Percentiles rank a stretch among this genome's conserved stretches.
Conservation (phyloP, 2,888 invertebrate species). For the Eugnorisma glareosa region DNA sequence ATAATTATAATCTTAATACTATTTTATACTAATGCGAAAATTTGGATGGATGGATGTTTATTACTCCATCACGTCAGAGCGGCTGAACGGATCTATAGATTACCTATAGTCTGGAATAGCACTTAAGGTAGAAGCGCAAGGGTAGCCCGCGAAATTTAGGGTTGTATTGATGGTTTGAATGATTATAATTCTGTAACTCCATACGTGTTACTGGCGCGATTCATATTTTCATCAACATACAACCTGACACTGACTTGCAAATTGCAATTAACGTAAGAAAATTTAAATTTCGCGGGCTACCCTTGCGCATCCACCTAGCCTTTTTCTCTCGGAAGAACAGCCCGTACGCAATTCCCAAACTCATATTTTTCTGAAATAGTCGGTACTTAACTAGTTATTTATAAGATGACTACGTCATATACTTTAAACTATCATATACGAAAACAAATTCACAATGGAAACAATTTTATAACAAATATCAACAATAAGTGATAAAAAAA, state of each 20-base stretch:
- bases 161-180: no score
- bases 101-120: neutral
- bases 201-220: no score
- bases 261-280: no score
- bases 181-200: no score
- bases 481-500: neutral
- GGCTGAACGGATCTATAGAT: neutral
- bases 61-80: neutral
- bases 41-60: neutral
- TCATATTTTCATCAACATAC: no score
- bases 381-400: neutral
- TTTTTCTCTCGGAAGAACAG: neutral
- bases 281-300: no score
- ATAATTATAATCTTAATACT: neutral
- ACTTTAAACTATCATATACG: neutral
- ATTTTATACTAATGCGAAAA: neutral
- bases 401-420: neutral
- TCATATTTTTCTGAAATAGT: neutral
- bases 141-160: no score
- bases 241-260: no score
- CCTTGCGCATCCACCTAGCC: no score
- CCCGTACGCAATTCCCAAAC: neutral
- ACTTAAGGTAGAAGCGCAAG: no score
- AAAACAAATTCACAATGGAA: neutral
- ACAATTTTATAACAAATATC: neutral